Evolutionary conservation across 92 coral and sea anemone species (phyloP), one percentile per base, ranked within the genome.

Genomic region (Chrysogorgia sp.): DNA sequence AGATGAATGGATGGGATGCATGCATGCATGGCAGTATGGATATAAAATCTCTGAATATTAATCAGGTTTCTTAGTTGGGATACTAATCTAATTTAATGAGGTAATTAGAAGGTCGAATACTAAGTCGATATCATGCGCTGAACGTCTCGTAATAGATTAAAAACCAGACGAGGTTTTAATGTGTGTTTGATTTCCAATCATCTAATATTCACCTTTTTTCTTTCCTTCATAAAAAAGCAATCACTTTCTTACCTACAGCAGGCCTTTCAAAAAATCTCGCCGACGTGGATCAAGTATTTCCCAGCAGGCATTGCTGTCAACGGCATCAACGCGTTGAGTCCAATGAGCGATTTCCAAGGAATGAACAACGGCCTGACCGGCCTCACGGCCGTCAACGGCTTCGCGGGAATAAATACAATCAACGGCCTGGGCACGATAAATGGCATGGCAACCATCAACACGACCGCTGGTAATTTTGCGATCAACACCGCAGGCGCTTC

Each of bases 271-370:
- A 92, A 96, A 15, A 91, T 94, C 37, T 90, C 96, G 14, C 98
- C 98, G 41, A 94, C 98, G 21, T 94, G 98, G 98, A 94, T 93
- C 86, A 93, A 93, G 81, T 93, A 93, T 92, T 91, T 90, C 66
- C 92, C 97, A 15, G 90, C 92, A 74, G 93, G 97, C 40, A 91
- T 93, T 78, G 92, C 98, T 61, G 89, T 92, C 48, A 89, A 92
- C 56, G 93, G 98, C 30, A 75, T 93, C 29, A 91, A 91, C 55
- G 87, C 94, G 1, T 91, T 93, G 56, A 85, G 93, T 37, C 97
- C 92, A 34, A 82, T 93, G 67, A 93, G 45, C 24, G 77, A 71
- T 34, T 71, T 71, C 62, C 77, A 89, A 58, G 92, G 97, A 8
- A 84, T 93, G 25, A 91, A 89, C 79, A 34, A 59, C 45, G 77